These are phyloP conservation scores for Choristoneura rosaceana DNA, from an alignment of 2,888 invertebrate genomes.

Conservation along the genomic window DNA sequence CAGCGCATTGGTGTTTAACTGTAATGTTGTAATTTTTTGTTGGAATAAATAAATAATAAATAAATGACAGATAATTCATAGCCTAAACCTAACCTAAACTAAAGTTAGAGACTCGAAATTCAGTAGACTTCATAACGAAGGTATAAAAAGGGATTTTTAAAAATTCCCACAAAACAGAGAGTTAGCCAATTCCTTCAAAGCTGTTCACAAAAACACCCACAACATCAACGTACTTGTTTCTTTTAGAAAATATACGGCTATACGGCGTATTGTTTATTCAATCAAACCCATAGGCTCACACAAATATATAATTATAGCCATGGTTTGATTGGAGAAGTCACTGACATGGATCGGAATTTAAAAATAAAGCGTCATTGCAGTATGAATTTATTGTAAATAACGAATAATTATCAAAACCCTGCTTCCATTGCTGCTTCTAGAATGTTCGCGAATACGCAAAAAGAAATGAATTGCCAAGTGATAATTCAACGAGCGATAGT, in stretches of 20 bases:
- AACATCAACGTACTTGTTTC: neutral
- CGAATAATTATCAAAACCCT: conserved; percentile 31
- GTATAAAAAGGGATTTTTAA: too few species aligned
- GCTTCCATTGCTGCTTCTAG: conserved; percentile 49
- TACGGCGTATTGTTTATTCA: neutral
- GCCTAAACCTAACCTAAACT: too few species aligned
- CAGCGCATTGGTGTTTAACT: too few species aligned
- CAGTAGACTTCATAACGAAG: too few species aligned
- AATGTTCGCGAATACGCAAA: conserved; percentile 7
- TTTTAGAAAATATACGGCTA: neutral
- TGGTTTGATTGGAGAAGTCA: conserved; percentile 66
- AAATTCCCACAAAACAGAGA: too few species aligned
- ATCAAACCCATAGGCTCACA: neutral
- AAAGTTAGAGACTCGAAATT: too few species aligned
- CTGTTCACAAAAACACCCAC: neutral
- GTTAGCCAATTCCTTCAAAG: too few species aligned
- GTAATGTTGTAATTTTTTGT: too few species aligned
- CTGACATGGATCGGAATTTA: conserved; percentile 74
- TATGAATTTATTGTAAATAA: conserved; percentile 46
- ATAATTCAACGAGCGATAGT: neutral
- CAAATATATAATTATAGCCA: conserved; percentile 10
- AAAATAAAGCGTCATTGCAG: conserved; percentile 70
- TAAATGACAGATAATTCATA: too few species aligned
- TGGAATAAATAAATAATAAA: too few species aligned
- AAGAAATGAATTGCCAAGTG: conserved; percentile 48